Evolutionary conservation across 2,888 invertebrate genomes (phyloP), one percentile per base, ranked within the genome.

Genomic region (Stratiomys singularior): DNA sequence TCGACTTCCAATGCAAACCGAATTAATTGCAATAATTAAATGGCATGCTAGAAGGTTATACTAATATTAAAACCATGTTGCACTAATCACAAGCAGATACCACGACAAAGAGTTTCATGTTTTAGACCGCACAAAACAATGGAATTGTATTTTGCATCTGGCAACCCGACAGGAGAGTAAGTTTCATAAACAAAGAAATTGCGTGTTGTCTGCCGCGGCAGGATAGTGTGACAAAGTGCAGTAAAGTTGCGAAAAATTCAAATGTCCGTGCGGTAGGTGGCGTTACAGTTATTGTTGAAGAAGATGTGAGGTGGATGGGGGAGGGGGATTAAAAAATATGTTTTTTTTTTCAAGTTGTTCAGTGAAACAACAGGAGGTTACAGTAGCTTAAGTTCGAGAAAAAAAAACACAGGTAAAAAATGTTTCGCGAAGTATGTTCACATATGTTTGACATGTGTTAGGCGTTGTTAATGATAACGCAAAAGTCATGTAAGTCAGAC

Each of bases 391-490:
- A 44, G 27, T 18, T 66, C n/a, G n/a, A 66, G 15, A 66, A 66
- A 66, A 66, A 66, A 18, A 18, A 18, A 66, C 66, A 66, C 15
- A 11, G 44, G 30, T 66, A 30, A 66, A 37, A 37, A 37, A 37
- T 37, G 44, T 4, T 37, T 5, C 15, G 21, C 30, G n/a, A 25
- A n/a, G 30, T 15, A 64, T 64, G 64, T 18, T 23, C 28, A 44
- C 15, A 21, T 44, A 66, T 66, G 66, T 66, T 44, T 21, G 66
- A 66, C 44, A 66, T 44, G 66, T 66, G 30, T 66, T 37, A 66
- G 44, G 63, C 63, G 63, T 63, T 63, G 63, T 60, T 23, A 60
- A 60, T 28, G n/a, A 44, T 66, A 66, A 66, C 44, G 66, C 21
- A 66, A 66, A 66, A 64, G 30, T 64, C 64, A n/a, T 64, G 30